A percentile compares a stretch with the other conserved stretches of the same genome.
phyloP scores from a whole-genome alignment of 2,888 invertebrate genomes.

The Ormyrus thymus region DNA sequence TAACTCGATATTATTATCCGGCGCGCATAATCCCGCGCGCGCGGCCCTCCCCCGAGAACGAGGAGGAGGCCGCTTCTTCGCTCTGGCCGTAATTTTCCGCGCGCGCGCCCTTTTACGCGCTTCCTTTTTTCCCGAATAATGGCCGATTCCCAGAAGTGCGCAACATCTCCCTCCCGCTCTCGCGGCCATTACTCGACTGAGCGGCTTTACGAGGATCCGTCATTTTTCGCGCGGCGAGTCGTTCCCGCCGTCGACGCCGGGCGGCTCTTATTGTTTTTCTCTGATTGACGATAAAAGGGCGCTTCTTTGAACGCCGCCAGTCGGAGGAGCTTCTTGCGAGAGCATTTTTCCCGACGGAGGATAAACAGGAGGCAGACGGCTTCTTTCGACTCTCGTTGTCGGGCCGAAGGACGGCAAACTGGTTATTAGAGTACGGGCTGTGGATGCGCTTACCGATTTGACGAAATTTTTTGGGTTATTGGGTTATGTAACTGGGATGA shows the following conservation, averaged over 20 bases:
- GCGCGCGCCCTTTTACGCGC: neutral
- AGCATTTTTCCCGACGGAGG: no score
- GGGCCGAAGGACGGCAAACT: neutral
- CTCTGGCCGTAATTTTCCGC: constrained; percentile 41
- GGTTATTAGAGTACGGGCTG: constrained; percentile 22
- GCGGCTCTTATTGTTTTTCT: neutral
- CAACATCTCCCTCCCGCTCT: neutral
- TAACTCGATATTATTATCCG: constrained; percentile 66
- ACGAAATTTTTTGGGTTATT: neutral
- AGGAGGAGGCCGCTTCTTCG: no score
- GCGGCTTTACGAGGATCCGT: constrained; percentile 27
- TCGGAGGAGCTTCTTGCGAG: no score
- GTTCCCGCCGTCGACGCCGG: no score
- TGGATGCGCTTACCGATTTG: neutral
- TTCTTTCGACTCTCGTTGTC: no score
- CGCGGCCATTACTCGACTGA: no score
- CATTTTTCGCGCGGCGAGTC: constrained; percentile 1
- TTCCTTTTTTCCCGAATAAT: constrained; percentile 29
- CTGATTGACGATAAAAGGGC: neutral
- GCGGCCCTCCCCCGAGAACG: no score
- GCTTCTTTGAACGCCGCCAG: no score
- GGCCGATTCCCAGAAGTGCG: constrained; percentile 24
- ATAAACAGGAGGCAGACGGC: no score
- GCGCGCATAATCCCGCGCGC: constrained; percentile 59
- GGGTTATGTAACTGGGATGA: no score